A percentile compares a stretch with the other conserved stretches of the same genome.
phyloP scores from a whole-genome alignment of 2,888 invertebrate species.

The Agrochola lota region DNA sequence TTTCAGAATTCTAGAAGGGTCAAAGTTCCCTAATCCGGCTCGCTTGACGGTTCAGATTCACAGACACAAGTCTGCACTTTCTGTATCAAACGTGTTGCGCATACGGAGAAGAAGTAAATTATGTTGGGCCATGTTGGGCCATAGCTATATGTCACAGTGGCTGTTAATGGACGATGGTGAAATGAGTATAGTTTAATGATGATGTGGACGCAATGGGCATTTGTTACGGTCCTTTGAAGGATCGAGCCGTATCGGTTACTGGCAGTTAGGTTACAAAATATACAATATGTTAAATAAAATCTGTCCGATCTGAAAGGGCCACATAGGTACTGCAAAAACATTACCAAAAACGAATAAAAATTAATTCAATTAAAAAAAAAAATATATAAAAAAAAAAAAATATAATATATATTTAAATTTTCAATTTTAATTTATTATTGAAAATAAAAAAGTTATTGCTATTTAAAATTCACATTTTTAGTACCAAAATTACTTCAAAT shows the following conservation, averaged over 20 bases:
- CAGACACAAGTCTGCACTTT: slow-evolving; percentile 56
- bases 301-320: too few relatives aligned
- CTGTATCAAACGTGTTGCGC: slow-evolving; percentile 40
- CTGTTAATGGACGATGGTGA: slow-evolving; percentile 46
- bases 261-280: slow-evolving; percentile 25
- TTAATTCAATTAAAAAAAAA: too few relatives aligned
- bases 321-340: too few relatives aligned
- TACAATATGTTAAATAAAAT: background rate
- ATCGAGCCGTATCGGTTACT: slow-evolving; percentile 21
- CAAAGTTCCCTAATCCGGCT: slow-evolving; percentile 17
- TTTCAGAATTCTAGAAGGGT: background rate
- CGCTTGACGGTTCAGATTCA: slow-evolving; percentile 23
- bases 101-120: slow-evolving; percentile 26
- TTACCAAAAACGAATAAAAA: too few relatives aligned
- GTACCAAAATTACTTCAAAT: too few relatives aligned
- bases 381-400: too few relatives aligned
- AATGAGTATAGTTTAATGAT: slow-evolving; percentile 50
- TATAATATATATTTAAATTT: too few relatives aligned
- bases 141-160: slow-evolving; percentile 36
- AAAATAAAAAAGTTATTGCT: too few relatives aligned
- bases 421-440: too few relatives aligned
- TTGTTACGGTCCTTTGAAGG: slow-evolving; percentile 45
- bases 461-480: too few relatives aligned
- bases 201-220: slow-evolving; percentile 30
- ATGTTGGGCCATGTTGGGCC: slow-evolving; percentile 30